A percentile compares a stretch with the other conserved stretches of the same genome.
phyloP scores from a whole-genome alignment of 2,797 vertebrate species.

The Sarcoramphus papa region DNA sequence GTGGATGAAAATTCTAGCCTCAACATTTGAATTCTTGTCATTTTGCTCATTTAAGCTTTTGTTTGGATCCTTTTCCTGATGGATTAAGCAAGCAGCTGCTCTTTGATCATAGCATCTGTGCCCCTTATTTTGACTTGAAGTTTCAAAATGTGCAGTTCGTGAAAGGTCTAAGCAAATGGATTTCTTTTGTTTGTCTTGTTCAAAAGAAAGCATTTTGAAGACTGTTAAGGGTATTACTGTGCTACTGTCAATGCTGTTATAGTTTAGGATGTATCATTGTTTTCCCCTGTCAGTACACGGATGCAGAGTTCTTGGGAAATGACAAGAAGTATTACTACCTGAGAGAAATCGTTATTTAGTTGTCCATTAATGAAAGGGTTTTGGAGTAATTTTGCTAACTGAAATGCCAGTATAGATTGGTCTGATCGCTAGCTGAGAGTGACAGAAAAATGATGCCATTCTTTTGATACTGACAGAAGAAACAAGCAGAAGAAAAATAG shows the following conservation, averaged over 20 bases:
- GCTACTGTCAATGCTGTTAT: background rate
- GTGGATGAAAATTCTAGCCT: background rate
- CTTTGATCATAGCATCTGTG: slow-evolving; percentile 9
- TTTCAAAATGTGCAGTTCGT: background rate
- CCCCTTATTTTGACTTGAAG: slow-evolving; percentile 4
- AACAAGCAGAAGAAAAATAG: background rate
- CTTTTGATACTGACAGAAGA: background rate
- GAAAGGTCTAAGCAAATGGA: background rate
- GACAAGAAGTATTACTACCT: background rate
- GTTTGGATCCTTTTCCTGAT: slow-evolving; percentile 29
- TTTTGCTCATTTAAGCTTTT: background rate
- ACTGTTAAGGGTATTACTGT: background rate
- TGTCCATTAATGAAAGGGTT: background rate
- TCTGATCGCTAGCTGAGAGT: background rate
- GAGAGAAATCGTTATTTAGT: background rate
- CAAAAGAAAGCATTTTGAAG: background rate
- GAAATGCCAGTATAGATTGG: background rate
- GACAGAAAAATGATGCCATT: background rate
- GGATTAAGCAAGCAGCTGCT: slow-evolving; percentile 22
- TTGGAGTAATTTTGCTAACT: background rate
- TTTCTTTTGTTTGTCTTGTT: slow-evolving; percentile 16
- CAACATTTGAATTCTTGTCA: background rate
- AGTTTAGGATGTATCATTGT: background rate
- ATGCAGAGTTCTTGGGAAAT: background rate
- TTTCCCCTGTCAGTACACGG: background rate